Evolutionary conservation across 2,797 vertebrate species (phyloP), one percentile per base, ranked within the genome.

Genomic region (Parotocinclus haroldoi): DNA sequence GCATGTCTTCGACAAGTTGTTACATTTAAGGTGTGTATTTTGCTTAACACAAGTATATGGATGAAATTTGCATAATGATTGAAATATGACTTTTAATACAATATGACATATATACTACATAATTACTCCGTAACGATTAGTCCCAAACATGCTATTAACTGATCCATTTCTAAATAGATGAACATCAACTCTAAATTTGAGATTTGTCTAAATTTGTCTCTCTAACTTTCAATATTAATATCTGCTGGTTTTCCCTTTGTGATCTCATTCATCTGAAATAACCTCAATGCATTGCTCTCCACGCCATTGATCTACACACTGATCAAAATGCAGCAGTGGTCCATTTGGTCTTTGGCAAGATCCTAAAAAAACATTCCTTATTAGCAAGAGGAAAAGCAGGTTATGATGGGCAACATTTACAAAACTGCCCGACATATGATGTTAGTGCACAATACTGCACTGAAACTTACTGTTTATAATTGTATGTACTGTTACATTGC

Each of bases 361-460:
- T 81, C 80, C 79, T 74, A 74, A 80, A 62, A 81, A 55, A 66
- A 73, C 18, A 70, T 58, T 40, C 77, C 76, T 79, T 70, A 80
- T 85, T 85, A 72, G 81, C 80, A 76, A 80, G 76, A 76, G 65
- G n/a, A 67, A 79, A 83, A 85, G 75, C 68, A 69, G 60, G 51
- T 58, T 67, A 75, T 73, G 76, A 73, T 66, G 64, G 66, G 16
- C 70, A 57, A 57, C n/a, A n/a, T n/a, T n/a, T n/a, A n/a, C n/a
- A n/a, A n/a, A n/a, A n/a, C n/a, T n/a, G 27, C 27, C 27, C 27
- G 27, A 27, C 27, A 27, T 27, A 27, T 27, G 27, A 5, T 27
- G 27, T 27, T 27, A 27, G 27, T 27, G 27, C 5, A 27, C 27
- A 27, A 5, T 27, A 27, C 27, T 27, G 27, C 5, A 27, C 27